Evolutionary conservation across 1,140 invertebrate species (phyloP), one percentile per base, ranked within the genome.

Genomic region (Orussus abietinus): DNA sequence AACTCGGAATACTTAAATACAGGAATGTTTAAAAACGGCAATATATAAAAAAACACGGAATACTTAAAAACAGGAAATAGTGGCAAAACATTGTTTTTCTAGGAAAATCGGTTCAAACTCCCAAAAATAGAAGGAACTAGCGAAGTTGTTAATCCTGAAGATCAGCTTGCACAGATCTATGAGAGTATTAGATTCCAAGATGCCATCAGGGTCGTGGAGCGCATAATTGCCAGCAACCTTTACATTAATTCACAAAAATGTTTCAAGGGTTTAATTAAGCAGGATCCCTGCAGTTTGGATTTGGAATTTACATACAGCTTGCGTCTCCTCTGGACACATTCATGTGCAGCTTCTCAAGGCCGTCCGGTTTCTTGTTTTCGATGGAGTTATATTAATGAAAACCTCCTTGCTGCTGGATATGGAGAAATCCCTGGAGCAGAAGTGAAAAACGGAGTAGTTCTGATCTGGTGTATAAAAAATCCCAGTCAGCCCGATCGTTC

Each of bases 391-490:
- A 57, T 52, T n/a, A 85, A 85, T 47, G 47, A 66, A 3, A 80
- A 81, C 45, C 71, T 88, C 1, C 49, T 87, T 10, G 85, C 85
- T 0, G 82, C 83, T 1, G 83, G 76, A n/a, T 84, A 88, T 47
- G 85, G 82, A 1, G 19, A 32, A 50, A 18, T 11, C 3, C 10
- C 18, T 12, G 29, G 49, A 38, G 62, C 67, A 3, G 75, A 79
- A 21, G 48, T 47, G 3, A 64, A 45, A 6, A 64, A 69, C 32
- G 88, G 89, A 1, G 52, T 85, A n/a, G 72, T 93, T 1, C 77
- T 84, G 31, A 74, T 92, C 45, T 94, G 86, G 85, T 83, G 79
- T 47, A 81, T 90, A 0, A 94, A 94, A 72, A 93, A 92, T 68
- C 90, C 90, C 0, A 80, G 80, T 6, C 82, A 85, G 53, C 90